phyloP scores from a whole-genome alignment of 2,888 invertebrate genomes.

The Zygaena filipendulae region DNA sequence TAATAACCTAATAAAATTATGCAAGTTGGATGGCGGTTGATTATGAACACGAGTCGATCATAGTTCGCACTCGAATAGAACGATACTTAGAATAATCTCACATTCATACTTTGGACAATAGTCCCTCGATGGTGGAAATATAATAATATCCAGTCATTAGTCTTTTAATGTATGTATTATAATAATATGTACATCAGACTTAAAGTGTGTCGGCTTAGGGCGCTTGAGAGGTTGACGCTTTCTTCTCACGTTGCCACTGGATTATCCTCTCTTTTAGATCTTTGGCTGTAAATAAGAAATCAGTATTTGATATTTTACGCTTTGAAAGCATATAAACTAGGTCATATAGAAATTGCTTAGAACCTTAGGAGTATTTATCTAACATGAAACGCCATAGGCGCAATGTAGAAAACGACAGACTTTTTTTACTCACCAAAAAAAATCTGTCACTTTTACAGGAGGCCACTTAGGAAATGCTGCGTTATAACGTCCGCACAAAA shows the following conservation, averaged over 20 bases:
- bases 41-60: no score
- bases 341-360: background rate
- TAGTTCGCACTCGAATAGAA: no score
- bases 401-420: no score
- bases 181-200: constrained; percentile 65
- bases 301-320: no score
- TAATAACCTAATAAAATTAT: no score
- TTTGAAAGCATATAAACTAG: constrained; percentile 6
- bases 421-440: no score
- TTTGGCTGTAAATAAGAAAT: constrained; percentile 66
- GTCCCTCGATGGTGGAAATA: constrained; percentile 43
- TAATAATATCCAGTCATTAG: constrained; percentile 41
- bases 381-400: background rate
- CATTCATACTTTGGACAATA: constrained; percentile 55
- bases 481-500: no score
- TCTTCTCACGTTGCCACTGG: constrained; percentile 87
- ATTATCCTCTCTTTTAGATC: constrained; percentile 89
- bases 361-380: background rate
- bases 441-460: no score
- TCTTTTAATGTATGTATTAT: constrained; percentile 46
- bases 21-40: no score
- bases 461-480: no score
- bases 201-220: constrained; percentile 34
- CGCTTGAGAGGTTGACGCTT: constrained; percentile 50
- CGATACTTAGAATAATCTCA: constrained; percentile 52